Percentiles rank a stretch among this genome's conserved stretches.
Conservation (phyloP, 1,140 invertebrate genomes). For the Hycleus cichorii region DNA sequence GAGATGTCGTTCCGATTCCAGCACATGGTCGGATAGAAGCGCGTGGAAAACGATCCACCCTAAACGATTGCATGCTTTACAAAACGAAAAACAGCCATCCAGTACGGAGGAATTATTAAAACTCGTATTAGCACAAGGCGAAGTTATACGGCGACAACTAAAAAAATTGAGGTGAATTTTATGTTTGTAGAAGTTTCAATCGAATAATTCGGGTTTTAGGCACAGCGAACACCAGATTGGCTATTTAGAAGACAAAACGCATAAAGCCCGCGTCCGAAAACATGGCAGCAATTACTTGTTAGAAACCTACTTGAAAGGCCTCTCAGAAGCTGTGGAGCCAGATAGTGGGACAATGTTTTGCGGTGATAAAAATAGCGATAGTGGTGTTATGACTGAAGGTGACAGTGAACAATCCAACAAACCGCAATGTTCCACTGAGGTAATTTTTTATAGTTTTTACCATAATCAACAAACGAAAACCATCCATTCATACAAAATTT, state of each 20-base stretch:
- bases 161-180: slow-evolving; percentile 50
- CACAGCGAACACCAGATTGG: slow-evolving; percentile 73
- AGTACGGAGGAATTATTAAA: slow-evolving; percentile 63
- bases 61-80: slow-evolving; percentile 34
- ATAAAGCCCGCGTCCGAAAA: slow-evolving; percentile 58
- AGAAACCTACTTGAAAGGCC: slow-evolving; percentile 63
- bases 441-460: slow-evolving; percentile 8
- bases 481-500: too few relatives aligned
- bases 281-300: slow-evolving; percentile 75
- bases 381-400: slow-evolving; percentile 45
- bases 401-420: slow-evolving; percentile 38
- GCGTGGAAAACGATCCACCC: slow-evolving; percentile 38
- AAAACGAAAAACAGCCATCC: slow-evolving; percentile 41
- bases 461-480: background rate
- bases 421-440: slow-evolving; percentile 30
- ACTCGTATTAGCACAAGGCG: slow-evolving; percentile 71
- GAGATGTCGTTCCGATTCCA: slow-evolving; percentile 34
- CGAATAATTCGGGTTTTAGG: slow-evolving; percentile 42
- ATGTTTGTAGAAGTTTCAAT: background rate
- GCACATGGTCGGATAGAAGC: slow-evolving; percentile 35
- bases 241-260: slow-evolving; percentile 66
- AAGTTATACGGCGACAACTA: slow-evolving; percentile 69
- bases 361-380: slow-evolving; percentile 50
- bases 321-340: slow-evolving; percentile 44
- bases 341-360: slow-evolving; percentile 36